phyloP scores from a whole-genome alignment of 2,797 vertebrate species.

The Molossus molossus region DNA sequence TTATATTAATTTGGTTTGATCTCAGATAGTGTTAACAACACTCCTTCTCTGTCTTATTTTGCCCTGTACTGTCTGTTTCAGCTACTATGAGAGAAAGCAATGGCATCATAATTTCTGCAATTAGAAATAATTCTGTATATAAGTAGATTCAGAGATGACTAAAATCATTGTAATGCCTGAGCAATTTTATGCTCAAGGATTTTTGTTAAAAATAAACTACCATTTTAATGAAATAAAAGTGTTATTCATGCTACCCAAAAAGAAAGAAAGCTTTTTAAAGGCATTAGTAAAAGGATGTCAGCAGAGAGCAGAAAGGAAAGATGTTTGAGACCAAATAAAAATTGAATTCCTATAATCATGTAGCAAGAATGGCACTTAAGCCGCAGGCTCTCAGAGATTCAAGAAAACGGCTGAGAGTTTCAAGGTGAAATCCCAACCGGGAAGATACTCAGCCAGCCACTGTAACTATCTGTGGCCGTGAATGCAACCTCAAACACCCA shows the following conservation, averaged over 20 bases:
- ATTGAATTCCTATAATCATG: slow-evolving; percentile 55
- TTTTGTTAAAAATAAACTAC: slow-evolving; percentile 52
- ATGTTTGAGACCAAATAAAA: slow-evolving; percentile 67
- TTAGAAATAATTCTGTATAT: slow-evolving; percentile 62
- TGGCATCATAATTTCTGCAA: slow-evolving; percentile 8
- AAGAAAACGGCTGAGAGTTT: slow-evolving; percentile 17
- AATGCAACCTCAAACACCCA: neutral
- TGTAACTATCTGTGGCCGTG: neutral
- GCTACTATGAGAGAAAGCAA: slow-evolving; percentile 2
- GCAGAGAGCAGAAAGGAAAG: slow-evolving; percentile 40
- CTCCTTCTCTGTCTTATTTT: slow-evolving; percentile 23
- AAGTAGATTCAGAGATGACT: slow-evolving; percentile 71
- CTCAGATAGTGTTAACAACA: slow-evolving; percentile 72
- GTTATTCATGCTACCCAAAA: neutral
- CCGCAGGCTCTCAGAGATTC: slow-evolving; percentile 2
- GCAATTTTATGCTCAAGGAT: neutral
- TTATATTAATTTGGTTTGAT: slow-evolving; percentile 83
- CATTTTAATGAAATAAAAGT: slow-evolving; percentile 69
- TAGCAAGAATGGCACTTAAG: slow-evolving; percentile 56
- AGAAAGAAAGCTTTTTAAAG: neutral
- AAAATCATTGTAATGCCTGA: slow-evolving; percentile 53
- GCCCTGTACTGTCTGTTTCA: neutral
- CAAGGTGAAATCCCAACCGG: neutral
- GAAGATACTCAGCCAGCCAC: neutral
- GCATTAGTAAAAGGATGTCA: neutral